Evolutionary conservation across 2,888 invertebrate genomes (phyloP).

Genomic region (Nezara viridula): DNA sequence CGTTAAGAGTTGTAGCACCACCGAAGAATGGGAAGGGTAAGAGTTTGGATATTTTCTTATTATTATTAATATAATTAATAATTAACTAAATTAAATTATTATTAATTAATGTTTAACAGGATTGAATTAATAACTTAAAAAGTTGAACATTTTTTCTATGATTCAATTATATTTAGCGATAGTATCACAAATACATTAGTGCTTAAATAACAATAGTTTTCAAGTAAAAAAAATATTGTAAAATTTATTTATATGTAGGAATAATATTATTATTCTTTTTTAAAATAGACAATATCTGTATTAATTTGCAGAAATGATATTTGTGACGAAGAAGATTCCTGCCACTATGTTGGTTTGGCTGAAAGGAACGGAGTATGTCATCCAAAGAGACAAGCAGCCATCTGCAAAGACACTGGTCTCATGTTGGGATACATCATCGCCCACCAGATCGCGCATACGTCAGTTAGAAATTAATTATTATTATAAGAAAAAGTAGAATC

Average conservation of each 20-base stretch:
- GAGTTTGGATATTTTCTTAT: too few species aligned
- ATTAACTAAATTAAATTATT: too few species aligned
- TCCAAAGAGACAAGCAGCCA: neutral
- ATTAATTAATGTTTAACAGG: too few species aligned
- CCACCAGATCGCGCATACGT: conserved; percentile 81
- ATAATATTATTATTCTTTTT: neutral
- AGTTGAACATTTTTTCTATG: too few species aligned
- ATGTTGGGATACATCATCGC: conserved; percentile 77
- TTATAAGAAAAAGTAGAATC: neutral
- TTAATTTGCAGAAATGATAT: conserved; percentile 71
- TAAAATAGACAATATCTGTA: neutral
- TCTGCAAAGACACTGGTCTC: conserved; percentile 76
- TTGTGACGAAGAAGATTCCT: conserved; percentile 67
- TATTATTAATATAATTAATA: too few species aligned
- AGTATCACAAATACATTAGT: too few species aligned
- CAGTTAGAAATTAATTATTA: conserved; percentile 65
- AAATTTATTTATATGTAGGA: neutral
- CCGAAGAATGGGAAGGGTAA: too few species aligned
- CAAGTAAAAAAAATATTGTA: too few species aligned
- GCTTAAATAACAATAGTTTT: too few species aligned
- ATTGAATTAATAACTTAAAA: too few species aligned
- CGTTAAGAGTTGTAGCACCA: too few species aligned
- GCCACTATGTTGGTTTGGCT: conserved; percentile 47
- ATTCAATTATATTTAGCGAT: too few species aligned
- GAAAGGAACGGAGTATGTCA: conserved; percentile 21